Evolutionary conservation across 2,113 vertebrate species (phyloP).

Genomic region (Terrapene triunguis): DNA sequence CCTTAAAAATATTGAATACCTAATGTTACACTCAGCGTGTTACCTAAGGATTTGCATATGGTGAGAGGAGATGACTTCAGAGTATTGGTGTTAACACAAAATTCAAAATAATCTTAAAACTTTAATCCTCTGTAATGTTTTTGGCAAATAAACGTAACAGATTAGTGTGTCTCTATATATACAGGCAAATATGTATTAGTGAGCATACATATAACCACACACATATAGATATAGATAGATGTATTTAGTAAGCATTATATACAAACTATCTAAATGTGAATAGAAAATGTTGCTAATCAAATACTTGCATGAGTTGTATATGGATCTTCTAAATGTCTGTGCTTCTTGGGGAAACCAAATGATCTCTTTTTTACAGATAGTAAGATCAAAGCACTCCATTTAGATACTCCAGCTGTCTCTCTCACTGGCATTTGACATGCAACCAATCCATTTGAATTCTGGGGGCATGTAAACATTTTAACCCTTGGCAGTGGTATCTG

Average conservation of each 20-base stretch:
- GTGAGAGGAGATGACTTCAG: neutral
- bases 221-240: neutral
- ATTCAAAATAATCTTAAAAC: neutral
- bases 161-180: neutral
- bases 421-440: slow-evolving; percentile 81
- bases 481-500: slow-evolving; percentile 77
- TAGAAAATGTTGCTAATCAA: slow-evolving; percentile 64
- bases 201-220: neutral
- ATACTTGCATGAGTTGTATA: slow-evolving; percentile 75
- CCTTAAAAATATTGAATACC: neutral
- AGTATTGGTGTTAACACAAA: neutral
- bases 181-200: neutral
- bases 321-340: slow-evolving; percentile 78
- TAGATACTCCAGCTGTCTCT: slow-evolving; percentile 81
- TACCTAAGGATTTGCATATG: neutral
- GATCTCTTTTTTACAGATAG: slow-evolving; percentile 78
- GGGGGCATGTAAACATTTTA: slow-evolving; percentile 79
- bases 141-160: neutral
- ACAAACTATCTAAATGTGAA: slow-evolving; percentile 64
- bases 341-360: slow-evolving; percentile 78
- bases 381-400: slow-evolving; percentile 81
- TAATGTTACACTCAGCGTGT: neutral
- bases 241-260: slow-evolving; percentile 56
- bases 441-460: slow-evolving; percentile 77
- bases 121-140: neutral